Evolutionary conservation across 2,113 vertebrate species (phyloP).

Genomic region (Seriola aureovittata): DNA sequence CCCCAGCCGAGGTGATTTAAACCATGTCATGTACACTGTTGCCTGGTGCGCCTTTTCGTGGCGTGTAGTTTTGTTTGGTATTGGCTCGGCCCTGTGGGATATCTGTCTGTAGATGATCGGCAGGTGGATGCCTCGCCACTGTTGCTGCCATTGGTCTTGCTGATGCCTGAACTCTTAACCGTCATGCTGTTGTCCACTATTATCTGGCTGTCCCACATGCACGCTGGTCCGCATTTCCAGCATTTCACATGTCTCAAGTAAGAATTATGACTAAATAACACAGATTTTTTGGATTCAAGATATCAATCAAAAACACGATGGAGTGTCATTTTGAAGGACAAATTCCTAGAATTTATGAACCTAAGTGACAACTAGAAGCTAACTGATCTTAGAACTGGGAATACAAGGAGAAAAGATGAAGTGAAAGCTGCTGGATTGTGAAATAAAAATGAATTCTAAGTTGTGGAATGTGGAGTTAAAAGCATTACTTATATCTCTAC

Average conservation of each 20-base stretch:
- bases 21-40: not conserved
- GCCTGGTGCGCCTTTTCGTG: no score
- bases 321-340: not conserved
- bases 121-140: not conserved
- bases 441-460: not conserved
- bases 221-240: not conserved
- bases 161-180: not conserved
- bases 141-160: not conserved
- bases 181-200: not conserved
- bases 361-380: not conserved
- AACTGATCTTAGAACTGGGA: not conserved
- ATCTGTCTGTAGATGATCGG: not conserved
- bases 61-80: not conserved
- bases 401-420: not conserved
- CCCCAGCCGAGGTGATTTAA: not conserved
- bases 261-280: not conserved
- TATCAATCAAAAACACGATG: not conserved
- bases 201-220: not conserved
- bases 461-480: conserved; percentile 9
- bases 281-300: not conserved
- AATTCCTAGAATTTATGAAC: not conserved
- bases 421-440: conserved; percentile 8
- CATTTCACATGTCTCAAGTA: not conserved
- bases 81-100: not conserved
- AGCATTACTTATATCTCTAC: not conserved